Evolutionary conservation across 2,797 vertebrate genomes (phyloP).

Genomic region (Takifugu ocellatus): DNA sequence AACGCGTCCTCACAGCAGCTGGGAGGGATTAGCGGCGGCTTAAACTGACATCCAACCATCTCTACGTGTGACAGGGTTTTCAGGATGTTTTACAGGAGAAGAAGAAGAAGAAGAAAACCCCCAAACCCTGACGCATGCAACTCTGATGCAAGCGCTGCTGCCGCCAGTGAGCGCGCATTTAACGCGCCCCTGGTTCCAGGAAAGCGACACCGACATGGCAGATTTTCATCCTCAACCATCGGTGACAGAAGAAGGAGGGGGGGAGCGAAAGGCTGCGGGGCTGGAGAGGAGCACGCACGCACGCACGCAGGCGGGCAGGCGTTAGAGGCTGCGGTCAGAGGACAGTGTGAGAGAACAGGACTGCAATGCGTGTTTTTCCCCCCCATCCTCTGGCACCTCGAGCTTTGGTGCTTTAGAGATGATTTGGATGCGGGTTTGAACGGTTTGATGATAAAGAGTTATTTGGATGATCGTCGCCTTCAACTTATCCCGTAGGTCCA

Average conservation of each 20-base stretch:
- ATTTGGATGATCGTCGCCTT: slow-evolving; percentile 12
- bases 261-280: background rate
- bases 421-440: background rate
- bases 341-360: slow-evolving; percentile 41
- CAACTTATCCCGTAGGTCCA: slow-evolving; percentile 30
- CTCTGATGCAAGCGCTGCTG: slow-evolving; percentile 50
- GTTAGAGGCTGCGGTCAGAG: slow-evolving; percentile 49
- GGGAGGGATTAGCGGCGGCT: slow-evolving; percentile 43
- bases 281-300: slow-evolving; percentile 2
- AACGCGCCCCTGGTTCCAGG: slow-evolving; percentile 14
- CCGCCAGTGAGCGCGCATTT: slow-evolving; percentile 6
- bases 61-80: slow-evolving; percentile 46
- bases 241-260: slow-evolving; percentile 6
- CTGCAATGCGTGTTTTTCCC: slow-evolving; percentile 75
- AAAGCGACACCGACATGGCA: slow-evolving; percentile 25
- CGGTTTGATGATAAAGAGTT: slow-evolving; percentile 10
- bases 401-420: slow-evolving; percentile 17
- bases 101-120: background rate
- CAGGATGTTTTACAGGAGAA: slow-evolving; percentile 31
- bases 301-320: slow-evolving; percentile 12
- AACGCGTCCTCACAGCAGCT: slow-evolving; percentile 22
- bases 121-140: slow-evolving; percentile 49
- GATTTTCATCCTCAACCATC: slow-evolving; percentile 31
- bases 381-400: slow-evolving; percentile 53
- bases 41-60: slow-evolving; percentile 50